Conservation (phyloP, 2,888 invertebrate species). For the Priocnemis perturbator region DNA sequence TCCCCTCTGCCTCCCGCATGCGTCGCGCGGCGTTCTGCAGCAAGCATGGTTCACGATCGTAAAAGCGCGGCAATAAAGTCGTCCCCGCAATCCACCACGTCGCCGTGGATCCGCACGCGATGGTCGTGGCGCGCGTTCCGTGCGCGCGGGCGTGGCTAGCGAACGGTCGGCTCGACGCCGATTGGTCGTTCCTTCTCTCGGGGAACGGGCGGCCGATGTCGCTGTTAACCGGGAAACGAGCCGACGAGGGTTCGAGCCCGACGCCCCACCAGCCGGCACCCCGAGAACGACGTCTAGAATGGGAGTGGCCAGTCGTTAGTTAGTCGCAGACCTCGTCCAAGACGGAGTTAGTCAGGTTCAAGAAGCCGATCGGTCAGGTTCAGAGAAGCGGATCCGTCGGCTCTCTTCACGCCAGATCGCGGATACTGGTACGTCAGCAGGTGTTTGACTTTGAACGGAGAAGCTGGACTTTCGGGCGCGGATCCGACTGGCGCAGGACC, state of each 20-base stretch:
- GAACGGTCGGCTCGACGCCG: not conserved
- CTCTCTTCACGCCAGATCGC: no score
- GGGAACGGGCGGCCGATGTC: no score
- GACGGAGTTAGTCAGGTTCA: conserved; percentile 62
- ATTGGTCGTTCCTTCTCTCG: conserved; percentile 30
- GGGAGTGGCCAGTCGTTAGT: conserved; percentile 54
- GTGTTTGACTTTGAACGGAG: no score
- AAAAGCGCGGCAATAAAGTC: conserved; percentile 35
- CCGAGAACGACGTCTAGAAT: conserved; percentile 10
- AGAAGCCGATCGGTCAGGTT: conserved; percentile 55
- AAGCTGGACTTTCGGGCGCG: no score
- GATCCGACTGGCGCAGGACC: no score
- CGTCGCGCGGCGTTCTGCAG: not conserved
- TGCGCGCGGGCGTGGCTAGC: conserved; percentile 27
- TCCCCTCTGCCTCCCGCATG: not conserved
- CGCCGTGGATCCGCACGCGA: not conserved
- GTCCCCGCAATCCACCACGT: not conserved
- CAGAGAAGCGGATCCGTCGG: conserved; percentile 8
- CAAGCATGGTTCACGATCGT: conserved; percentile 32
- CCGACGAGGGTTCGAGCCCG: no score
- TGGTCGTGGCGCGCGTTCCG: conserved; percentile 28
- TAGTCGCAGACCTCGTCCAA: conserved; percentile 35
- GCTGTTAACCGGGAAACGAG: no score
- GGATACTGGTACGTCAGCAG: no score
- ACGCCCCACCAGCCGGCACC: no score